Base-by-base conservation (phyloP, 1,140 invertebrate genomes). In the Physella acuta region DNA sequence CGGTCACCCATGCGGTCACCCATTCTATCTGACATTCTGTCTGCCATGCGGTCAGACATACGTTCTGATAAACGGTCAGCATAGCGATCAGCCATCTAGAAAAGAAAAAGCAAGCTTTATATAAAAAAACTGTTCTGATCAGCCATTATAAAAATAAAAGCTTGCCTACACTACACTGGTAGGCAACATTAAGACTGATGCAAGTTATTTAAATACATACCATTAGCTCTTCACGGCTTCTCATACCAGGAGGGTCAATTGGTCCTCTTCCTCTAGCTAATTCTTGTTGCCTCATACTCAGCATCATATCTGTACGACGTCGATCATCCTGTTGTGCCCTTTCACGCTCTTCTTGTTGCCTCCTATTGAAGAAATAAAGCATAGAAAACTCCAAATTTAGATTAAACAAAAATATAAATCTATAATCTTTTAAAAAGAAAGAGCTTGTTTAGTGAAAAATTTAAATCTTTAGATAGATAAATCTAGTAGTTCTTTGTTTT, bases 301-400 rank as follows among this genome's bases (percentile, higher is more conserved):
- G 88, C 56, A 92, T 89, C 75, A 94, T 76, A 70, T 76, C 78
- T 52, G 77, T 73, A 26, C 78, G 58, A 24, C 76, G 63, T 11
- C 78, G 84, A 78, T 94, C 92, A 80, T 94, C 93, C 82, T 94
- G 92, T 82, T 93, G 91, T 71, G 89, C 86, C 62, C 90, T 88
- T 86, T 93, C 70, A 20, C 78, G 71, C 36, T 82, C 82, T 36
- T 79, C 77, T 30, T 79, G 75, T 30, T 72, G 60, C 1, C 72
- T 68, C 52, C 74, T 82, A 78, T 17, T 60, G 58, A 70, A 55
- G 74, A 64, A 70, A 0, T 24, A 52, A 71, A 59, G 44, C 60
- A 51, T 31, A 44, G 24, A 56, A 63, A n/a, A 28, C 33, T 11
- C 24, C 61, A 71, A 33, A 53, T 61, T n/a, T 37, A 36, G 30